phyloP scores from a whole-genome alignment of 2,113 vertebrate genomes.

The Ophthalmolycus amberensis region DNA sequence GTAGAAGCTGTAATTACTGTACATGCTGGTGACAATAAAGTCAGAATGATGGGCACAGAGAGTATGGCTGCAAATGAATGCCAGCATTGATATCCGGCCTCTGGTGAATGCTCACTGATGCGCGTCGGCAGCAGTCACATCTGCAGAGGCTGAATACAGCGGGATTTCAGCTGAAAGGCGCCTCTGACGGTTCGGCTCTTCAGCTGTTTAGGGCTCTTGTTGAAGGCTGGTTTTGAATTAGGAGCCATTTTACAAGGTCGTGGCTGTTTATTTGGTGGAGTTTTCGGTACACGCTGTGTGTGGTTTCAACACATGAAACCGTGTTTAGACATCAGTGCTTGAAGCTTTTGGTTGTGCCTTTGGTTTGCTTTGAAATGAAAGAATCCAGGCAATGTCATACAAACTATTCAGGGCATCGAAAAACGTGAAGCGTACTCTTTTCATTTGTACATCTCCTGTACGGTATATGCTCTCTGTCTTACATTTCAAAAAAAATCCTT shows the following conservation, averaged over 20 bases:
- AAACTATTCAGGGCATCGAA: slow-evolving; percentile 3
- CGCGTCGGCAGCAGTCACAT: slow-evolving; percentile 73
- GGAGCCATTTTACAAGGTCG: slow-evolving; percentile 27
- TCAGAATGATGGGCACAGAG: slow-evolving; percentile 56
- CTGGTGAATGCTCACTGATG: slow-evolving; percentile 68
- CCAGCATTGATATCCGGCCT: slow-evolving; percentile 66
- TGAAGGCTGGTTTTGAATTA: slow-evolving; percentile 51
- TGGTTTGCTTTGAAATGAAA: background rate
- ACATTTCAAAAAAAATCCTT: slow-evolving; percentile 52
- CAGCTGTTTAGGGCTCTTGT: slow-evolving; percentile 72
- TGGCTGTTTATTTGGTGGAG: slow-evolving; percentile 21
- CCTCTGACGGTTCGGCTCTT: slow-evolving; percentile 63
- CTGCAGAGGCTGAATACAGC: slow-evolving; percentile 77
- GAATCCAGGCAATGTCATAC: background rate
- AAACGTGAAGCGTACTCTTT: background rate
- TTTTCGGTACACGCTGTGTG: slow-evolving; percentile 16
- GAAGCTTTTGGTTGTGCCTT: background rate
- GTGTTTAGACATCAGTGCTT: background rate
- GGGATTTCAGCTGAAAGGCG: slow-evolving; percentile 73
- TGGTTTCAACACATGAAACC: slow-evolving; percentile 25
- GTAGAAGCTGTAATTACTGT: slow-evolving; percentile 65
- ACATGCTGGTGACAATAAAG: slow-evolving; percentile 60
- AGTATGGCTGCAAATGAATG: slow-evolving; percentile 61
- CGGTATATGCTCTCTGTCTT: background rate
- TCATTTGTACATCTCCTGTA: slow-evolving; percentile 2